Conservation (phyloP, 2,888 invertebrate species). For the Philereme transversata region DNA sequence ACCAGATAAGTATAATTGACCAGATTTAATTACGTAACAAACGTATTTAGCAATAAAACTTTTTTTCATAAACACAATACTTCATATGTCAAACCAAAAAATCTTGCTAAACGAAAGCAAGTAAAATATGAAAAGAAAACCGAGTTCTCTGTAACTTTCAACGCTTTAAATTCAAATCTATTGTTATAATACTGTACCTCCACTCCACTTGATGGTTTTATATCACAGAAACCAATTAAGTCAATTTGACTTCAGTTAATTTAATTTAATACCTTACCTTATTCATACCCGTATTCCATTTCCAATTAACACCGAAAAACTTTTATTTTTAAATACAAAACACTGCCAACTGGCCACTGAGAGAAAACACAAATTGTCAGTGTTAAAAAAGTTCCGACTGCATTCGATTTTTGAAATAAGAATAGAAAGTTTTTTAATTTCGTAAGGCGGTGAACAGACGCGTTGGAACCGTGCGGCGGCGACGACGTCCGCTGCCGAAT, state of each 20-base stretch:
- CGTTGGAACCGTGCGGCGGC: constrained; percentile 53
- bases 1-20: too few species aligned
- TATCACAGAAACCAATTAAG: constrained; percentile 2
- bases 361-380: constrained; percentile 16
- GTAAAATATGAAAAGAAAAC: too few species aligned
- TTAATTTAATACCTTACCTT: constrained; percentile 22
- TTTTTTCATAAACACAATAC: too few species aligned
- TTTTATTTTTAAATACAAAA: background rate
- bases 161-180: too few species aligned
- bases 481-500: constrained; percentile 61
- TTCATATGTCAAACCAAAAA: too few species aligned
- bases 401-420: constrained; percentile 4
- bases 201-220: background rate
- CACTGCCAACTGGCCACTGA: constrained; percentile 22
- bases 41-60: too few species aligned
- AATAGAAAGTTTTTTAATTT: constrained; percentile 39
- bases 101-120: too few species aligned
- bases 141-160: too few species aligned
- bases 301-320: constrained; percentile 19
- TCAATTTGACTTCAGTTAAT: constrained; percentile 2
- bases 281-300: constrained; percentile 27
- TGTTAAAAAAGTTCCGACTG: constrained; percentile 13
- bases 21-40: too few species aligned
- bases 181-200: too few species aligned
- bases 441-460: constrained; percentile 33